Percentiles rank a stretch among this genome's conserved stretches.
phyloP scores from a whole-genome alignment of 53 echinoderm and acorn worm species.

The Henricia sp. region DNA sequence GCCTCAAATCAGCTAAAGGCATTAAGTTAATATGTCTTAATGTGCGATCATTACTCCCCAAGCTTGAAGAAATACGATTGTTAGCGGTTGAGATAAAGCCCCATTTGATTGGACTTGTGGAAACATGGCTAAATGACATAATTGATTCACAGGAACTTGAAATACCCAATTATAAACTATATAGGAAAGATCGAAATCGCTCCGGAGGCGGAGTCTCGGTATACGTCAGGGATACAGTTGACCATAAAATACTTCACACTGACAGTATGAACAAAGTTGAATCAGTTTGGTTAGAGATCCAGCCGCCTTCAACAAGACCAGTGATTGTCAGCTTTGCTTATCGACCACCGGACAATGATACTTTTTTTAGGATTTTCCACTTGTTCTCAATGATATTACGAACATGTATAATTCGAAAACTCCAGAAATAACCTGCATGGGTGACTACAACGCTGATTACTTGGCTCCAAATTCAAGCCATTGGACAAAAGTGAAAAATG shows the following conservation, averaged over 20 bases:
- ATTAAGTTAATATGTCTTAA: conserved; percentile 24
- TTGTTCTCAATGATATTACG: too few relatives aligned
- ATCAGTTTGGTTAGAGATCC: background rate
- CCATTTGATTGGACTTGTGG: background rate
- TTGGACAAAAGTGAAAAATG: too few relatives aligned
- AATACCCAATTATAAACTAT: conserved; percentile 2
- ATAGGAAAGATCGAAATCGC: conserved; percentile 18
- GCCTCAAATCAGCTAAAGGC: conserved; percentile 30
- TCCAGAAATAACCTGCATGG: too few relatives aligned
- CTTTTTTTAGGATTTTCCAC: too few relatives aligned
- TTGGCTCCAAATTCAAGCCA: too few relatives aligned
- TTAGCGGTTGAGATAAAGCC: background rate
- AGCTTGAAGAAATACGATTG: conserved; percentile 5
- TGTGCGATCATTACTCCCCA: conserved; percentile 28
- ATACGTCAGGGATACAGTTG: conserved; percentile 12
- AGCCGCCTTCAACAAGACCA: conserved; percentile 11
- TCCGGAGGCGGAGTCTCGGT: conserved; percentile 11
- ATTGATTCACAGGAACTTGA: conserved; percentile 3
- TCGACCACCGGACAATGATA: background rate
- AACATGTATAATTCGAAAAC: too few relatives aligned
- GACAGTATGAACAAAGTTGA: too few relatives aligned
- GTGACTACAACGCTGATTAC: too few relatives aligned
- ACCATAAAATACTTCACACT: conserved; percentile 21
- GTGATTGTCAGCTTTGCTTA: background rate
- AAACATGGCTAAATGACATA: background rate